A percentile compares a stretch with the other conserved stretches of the same genome.
phyloP scores from a whole-genome alignment of 2,113 vertebrate species.

The Zonotrichia leucophrys region DNA sequence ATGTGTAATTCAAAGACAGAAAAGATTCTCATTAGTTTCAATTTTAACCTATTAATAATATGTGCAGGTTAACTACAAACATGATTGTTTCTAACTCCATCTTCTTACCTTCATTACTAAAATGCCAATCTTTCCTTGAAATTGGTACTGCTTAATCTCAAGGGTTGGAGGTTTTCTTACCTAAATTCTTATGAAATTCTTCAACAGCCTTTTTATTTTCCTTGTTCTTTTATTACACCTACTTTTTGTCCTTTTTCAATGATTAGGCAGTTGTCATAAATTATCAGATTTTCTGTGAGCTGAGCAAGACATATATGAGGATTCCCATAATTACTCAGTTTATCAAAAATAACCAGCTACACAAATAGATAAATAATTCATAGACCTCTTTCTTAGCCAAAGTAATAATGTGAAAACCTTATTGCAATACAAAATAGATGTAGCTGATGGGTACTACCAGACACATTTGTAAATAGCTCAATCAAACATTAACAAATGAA shows the following conservation, averaged over 20 bases:
- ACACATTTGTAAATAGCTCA: neutral
- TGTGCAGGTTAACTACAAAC: neutral
- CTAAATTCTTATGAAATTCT: neutral
- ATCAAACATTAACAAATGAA: neutral
- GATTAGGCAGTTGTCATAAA: neutral
- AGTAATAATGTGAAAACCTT: neutral
- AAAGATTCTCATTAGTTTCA: neutral
- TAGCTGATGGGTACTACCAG: neutral
- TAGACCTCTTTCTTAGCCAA: neutral
- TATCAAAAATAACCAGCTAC: neutral
- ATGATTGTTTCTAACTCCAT: neutral
- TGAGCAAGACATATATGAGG: neutral
- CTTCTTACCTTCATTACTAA: neutral
- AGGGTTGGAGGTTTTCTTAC: neutral
- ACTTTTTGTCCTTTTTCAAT: neutral
- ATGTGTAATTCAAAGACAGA: neutral
- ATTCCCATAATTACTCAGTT: neutral
- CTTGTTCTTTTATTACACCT: neutral
- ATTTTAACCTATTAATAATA: neutral
- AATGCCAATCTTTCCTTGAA: neutral
- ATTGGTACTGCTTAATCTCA: neutral
- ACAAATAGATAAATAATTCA: neutral
- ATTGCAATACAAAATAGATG: neutral
- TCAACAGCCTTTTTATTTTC: neutral
- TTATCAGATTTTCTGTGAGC: neutral